Conservation (phyloP, 1,140 invertebrate genomes). For the Tetramorium parvispinum region DNA sequence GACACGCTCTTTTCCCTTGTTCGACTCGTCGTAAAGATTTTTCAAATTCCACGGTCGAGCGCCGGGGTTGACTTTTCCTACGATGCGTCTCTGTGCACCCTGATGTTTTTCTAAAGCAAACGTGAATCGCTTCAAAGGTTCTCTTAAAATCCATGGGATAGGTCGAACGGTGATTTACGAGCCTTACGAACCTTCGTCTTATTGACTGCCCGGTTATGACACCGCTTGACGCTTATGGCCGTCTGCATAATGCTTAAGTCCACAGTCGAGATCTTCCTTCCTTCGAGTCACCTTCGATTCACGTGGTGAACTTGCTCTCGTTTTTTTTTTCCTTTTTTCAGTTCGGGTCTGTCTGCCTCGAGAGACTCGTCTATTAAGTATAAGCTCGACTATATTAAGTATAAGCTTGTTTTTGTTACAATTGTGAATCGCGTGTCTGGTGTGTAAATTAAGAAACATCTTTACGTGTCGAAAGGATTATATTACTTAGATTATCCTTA, state of each 20-base stretch:
- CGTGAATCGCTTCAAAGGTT: conserved; percentile 2
- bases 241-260: conserved; percentile 63
- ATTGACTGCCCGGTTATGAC: conserved; percentile 76
- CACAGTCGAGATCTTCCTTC: conserved; percentile 18
- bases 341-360: background rate
- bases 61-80: conserved; percentile 42
- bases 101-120: conserved; percentile 44
- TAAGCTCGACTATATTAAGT: background rate
- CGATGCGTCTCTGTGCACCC: conserved; percentile 36
- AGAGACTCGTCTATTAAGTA: background rate
- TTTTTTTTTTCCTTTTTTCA: background rate
- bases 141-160: conserved; percentile 55
- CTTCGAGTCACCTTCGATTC: background rate
- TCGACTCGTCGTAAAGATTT: conserved; percentile 22
- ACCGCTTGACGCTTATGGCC: conserved; percentile 70
- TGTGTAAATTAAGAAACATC: conserved; percentile 2
- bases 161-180: conserved; percentile 72
- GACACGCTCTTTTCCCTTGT: conserved; percentile 62
- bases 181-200: conserved; percentile 69
- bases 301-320: background rate
- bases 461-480: background rate
- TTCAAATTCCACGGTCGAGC: conserved; percentile 59
- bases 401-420: background rate
- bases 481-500: background rate
- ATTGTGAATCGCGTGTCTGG: background rate